phyloP scores from a whole-genome alignment of 1,140 invertebrate genomes.

The Lasioglossum baleicum region DNA sequence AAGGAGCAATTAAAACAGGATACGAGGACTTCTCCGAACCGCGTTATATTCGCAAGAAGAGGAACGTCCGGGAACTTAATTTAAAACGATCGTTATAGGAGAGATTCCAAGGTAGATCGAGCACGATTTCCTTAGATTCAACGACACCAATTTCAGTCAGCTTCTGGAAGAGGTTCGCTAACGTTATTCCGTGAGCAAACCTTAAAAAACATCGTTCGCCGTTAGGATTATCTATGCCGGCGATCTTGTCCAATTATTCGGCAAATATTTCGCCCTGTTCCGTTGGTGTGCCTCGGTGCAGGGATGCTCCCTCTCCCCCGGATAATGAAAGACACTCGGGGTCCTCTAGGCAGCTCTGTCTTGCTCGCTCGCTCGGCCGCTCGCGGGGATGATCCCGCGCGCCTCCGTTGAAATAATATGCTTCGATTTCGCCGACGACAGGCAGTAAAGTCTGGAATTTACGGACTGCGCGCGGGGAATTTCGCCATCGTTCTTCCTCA shows the following conservation, averaged over 20 bases:
- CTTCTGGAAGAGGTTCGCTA: too few relatives aligned
- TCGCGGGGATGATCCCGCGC: constrained; percentile 13
- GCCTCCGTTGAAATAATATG: constrained; percentile 41
- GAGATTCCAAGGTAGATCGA: background rate
- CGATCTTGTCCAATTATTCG: background rate
- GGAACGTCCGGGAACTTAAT: too few relatives aligned
- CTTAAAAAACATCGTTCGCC: background rate
- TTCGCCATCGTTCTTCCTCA: constrained; percentile 43
- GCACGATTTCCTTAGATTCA: too few relatives aligned
- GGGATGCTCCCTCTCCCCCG: background rate
- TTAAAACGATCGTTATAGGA: background rate
- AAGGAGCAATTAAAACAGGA: too few relatives aligned
- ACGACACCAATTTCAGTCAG: too few relatives aligned
- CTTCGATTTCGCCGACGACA: constrained; percentile 50
- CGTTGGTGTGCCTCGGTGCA: background rate
- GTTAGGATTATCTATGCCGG: background rate
- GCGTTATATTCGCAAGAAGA: too few relatives aligned
- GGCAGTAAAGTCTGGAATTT: constrained; percentile 38
- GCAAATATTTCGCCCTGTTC: background rate
- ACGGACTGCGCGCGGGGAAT: constrained; percentile 27
- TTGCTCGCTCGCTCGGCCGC: background rate
- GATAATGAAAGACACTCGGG: background rate
- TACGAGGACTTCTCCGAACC: too few relatives aligned
- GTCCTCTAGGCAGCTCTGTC: background rate
- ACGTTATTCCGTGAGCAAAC: too few relatives aligned